A percentile compares a stretch with the other conserved stretches of the same genome.
Evolutionary conservation across 2,797 vertebrate genomes (phyloP).

Genomic region (Liasis olivaceus): DNA sequence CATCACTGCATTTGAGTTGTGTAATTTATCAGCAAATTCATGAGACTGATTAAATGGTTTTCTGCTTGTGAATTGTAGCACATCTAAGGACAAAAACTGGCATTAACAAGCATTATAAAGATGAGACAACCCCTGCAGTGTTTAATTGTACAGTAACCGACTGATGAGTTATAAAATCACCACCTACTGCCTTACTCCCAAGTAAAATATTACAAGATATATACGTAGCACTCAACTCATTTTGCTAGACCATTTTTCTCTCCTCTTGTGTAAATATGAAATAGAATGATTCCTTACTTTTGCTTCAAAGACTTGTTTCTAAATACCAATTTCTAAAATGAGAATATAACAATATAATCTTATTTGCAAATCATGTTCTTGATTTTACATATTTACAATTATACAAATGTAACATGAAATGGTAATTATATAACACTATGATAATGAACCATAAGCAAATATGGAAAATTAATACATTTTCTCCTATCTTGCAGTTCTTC

Average conservation of each 20-base stretch:
- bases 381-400: background rate
- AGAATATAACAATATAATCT: background rate
- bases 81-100: background rate
- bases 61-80: background rate
- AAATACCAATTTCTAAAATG: background rate
- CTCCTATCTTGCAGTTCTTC: background rate
- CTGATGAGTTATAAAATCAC: background rate
- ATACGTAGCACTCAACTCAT: background rate
- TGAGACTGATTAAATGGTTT: background rate
- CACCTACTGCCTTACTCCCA: background rate
- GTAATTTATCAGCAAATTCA: background rate
- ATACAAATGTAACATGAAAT: background rate
- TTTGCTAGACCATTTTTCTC: background rate
- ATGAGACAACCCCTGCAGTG: background rate
- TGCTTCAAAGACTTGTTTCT: background rate
- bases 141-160: background rate
- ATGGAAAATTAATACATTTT: background rate
- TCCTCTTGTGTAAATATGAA: background rate
- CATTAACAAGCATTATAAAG: background rate
- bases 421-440: background rate
- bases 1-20: background rate
- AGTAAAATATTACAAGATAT: background rate
- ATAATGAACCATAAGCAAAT: background rate
- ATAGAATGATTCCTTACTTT: background rate
- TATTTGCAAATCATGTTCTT: background rate